These are phyloP conservation scores for Aeoliscus strigatus DNA, from an alignment of 2,797 vertebrate species.

Conservation along the genomic window DNA sequence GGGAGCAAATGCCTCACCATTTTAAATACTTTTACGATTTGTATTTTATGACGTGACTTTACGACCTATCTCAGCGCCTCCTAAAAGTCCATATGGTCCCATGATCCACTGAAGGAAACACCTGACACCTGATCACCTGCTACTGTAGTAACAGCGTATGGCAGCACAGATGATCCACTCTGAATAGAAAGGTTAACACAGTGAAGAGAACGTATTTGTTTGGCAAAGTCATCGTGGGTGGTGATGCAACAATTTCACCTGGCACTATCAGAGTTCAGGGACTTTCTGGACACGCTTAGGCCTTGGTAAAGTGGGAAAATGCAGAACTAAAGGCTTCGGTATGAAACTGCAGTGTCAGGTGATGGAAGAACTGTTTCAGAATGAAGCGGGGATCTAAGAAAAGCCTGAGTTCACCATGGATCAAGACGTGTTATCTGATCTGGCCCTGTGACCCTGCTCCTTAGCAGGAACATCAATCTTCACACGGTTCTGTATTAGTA, in stretches of 20 bases:
- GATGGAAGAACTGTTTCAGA: not conserved
- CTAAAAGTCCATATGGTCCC: slow-evolving; percentile 18
- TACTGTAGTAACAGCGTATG: not conserved
- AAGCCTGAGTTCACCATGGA: not conserved
- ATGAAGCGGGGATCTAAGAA: not conserved
- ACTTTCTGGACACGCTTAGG: not conserved
- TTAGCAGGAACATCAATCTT: slow-evolving; percentile 3
- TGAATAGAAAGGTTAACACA: slow-evolving; percentile 1
- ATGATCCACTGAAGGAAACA: slow-evolving; percentile 15
- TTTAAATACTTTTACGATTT: slow-evolving; percentile 58
- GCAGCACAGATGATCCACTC: not conserved
- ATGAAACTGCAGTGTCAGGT: not conserved
- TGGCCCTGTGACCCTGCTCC: slow-evolving; percentile 3
- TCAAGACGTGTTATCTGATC: slow-evolving; percentile 5
- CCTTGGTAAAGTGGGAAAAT: not conserved
- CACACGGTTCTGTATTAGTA: not conserved
- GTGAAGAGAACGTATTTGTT: not conserved
- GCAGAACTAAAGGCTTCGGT: not conserved
- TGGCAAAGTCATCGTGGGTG: not conserved
- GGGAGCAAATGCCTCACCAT: slow-evolving; percentile 53
- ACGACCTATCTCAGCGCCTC: slow-evolving; percentile 8
- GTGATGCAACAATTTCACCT: slow-evolving; percentile 1
- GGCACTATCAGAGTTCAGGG: not conserved
- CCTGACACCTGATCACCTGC: slow-evolving; percentile 15
- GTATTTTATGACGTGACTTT: slow-evolving; percentile 34